Evolutionary conservation across 2,113 vertebrate genomes (phyloP), one percentile per base, ranked within the genome.

Genomic region (Ammodytes marinus): DNA sequence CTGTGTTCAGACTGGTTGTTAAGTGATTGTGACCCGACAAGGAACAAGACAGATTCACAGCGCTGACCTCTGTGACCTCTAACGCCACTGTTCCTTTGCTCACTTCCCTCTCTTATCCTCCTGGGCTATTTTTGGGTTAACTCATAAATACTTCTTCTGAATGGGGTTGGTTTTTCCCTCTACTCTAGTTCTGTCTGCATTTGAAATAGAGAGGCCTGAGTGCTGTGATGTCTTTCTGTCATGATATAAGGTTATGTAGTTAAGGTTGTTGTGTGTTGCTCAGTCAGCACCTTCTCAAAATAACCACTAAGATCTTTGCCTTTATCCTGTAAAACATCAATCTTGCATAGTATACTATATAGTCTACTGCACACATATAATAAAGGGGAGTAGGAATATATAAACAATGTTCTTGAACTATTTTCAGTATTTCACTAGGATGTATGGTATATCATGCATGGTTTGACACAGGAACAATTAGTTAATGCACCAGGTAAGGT

Each of bases 1-100:
- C 67, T 50, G 35, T 85, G 87, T 84, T 82, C 63, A 65, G 72
- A 53, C 59, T 88, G 81, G 68, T 84, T 82, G 80, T 69, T 69
- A 75, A 27, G 85, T 74, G 76, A 81, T 67, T 63, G 74, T 66
- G 67, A 82, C n/a, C 17, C 5, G 11, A 57, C 74, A 69, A 35
- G 76, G 69, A 27, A 82, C 74, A 35, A 88, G 77, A 88, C 74
- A 89, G 77, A 86, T 85, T 69, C 60, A 59, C 58, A 74, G 61
- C 65, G 43, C 64, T 82, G 82, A 88, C 81, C 82, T 57, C 60
- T 54, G 2, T 69, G 81, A 88, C 87, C 85, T 54, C 64, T 78
- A 53, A 59, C 12, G 63, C 50, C n/a, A 55, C 63, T 53, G 68
- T 40, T 37, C 42, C 68, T 58, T 27, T 68, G 37, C n/a, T 39